These are phyloP conservation scores for Alcis repandata DNA, from an alignment of 2,888 invertebrate genomes.

Conservation along the genomic window DNA sequence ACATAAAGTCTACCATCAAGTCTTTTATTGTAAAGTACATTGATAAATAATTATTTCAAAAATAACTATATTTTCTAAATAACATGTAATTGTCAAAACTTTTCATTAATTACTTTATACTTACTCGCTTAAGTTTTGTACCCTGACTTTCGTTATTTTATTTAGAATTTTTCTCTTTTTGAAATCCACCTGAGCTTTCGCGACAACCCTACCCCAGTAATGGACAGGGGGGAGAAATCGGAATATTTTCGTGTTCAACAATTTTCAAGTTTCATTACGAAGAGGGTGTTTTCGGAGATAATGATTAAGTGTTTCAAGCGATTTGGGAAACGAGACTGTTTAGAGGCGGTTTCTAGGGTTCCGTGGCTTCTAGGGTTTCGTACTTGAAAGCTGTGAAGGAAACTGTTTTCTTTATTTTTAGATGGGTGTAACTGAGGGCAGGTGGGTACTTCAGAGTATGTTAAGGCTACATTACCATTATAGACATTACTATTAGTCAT, in stretches of 20 bases:
- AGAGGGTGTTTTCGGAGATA: conserved; percentile 46
- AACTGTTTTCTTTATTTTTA: no score
- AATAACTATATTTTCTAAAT: no score
- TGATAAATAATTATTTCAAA: no score
- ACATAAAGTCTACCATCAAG: no score
- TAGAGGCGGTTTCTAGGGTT: conserved; percentile 5
- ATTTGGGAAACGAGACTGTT: conserved; percentile 38
- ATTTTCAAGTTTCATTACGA: conserved; percentile 50
- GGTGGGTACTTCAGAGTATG: no score
- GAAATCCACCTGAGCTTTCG: conserved; percentile 3
- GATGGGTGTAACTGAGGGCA: no score
- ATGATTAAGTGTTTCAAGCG: conserved; percentile 46
- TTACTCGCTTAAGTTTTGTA: no score
- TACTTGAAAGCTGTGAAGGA: background rate
- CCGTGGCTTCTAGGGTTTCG: conserved; percentile 11
- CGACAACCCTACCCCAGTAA: conserved; percentile 35
- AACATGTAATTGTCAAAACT: no score
- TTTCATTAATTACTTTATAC: no score
- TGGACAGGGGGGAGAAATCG: conserved; percentile 42
- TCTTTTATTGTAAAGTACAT: no score
- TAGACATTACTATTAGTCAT: no score
- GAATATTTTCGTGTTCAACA: conserved; percentile 48
- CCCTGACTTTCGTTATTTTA: background rate
- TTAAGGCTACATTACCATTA: no score
- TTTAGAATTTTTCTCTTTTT: background rate